Conservation (phyloP, 2,113 vertebrate genomes). For the Xiphias gladius region DNA sequence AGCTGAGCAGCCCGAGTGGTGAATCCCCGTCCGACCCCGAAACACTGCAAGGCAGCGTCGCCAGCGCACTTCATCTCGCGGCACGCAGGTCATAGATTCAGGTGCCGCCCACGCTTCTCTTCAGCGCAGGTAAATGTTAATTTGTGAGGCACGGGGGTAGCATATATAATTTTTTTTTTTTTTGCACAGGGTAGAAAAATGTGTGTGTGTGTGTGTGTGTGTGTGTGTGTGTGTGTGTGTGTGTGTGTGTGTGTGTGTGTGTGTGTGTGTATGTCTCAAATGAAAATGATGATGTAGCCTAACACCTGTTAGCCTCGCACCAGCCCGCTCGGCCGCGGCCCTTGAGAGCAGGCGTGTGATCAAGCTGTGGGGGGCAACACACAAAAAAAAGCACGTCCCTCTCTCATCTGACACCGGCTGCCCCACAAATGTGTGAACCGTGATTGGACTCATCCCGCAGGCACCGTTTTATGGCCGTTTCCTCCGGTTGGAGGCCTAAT, state of each 20-base stretch:
- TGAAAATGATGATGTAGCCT: not conserved
- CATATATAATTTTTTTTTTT: not conserved
- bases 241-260: not conserved
- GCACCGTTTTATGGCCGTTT: not conserved
- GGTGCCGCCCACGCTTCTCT: not conserved
- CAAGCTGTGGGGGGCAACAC: no score
- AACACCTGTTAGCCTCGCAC: constrained; percentile 25
- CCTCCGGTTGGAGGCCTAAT: not conserved
- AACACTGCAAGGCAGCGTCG: constrained; percentile 2
- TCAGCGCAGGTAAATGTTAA: not conserved
- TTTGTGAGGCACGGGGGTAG: not conserved
- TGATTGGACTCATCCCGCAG: not conserved
- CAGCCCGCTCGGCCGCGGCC: constrained; percentile 18
- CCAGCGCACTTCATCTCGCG: no score
- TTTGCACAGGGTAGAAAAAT: not conserved
- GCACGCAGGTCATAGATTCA: no score
- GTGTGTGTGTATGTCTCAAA: constrained; percentile 24
- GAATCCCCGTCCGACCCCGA: constrained; percentile 64
- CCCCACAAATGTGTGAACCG: not conserved
- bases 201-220: not conserved
- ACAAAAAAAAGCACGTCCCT: not conserved
- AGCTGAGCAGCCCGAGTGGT: constrained; percentile 50
- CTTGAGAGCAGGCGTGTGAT: constrained; percentile 15
- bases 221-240: constrained; percentile 11
- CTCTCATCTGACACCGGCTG: not conserved